Conservation (phyloP, 2,797 vertebrate species). For the Gymnoscopelus microlampas region DNA sequence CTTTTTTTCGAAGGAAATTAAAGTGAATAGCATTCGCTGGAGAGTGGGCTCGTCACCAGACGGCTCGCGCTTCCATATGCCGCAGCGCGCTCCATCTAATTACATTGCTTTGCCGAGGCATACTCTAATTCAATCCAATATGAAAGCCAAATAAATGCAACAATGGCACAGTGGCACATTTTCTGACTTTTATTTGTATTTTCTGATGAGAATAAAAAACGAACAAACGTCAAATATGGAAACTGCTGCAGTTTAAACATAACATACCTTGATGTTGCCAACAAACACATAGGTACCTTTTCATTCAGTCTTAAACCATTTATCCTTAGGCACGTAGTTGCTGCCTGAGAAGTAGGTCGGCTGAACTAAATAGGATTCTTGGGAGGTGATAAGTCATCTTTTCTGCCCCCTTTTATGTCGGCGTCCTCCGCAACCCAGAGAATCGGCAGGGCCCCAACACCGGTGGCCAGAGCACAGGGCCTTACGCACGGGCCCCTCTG, state of each 20-base stretch:
- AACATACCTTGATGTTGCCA: background rate
- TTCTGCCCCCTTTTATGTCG: slow-evolving; percentile 6
- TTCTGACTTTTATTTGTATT: background rate
- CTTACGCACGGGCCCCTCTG: slow-evolving; percentile 11
- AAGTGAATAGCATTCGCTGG: slow-evolving; percentile 40
- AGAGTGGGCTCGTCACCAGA: slow-evolving; percentile 38
- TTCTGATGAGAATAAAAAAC: background rate
- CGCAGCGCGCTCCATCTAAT: slow-evolving; percentile 41
- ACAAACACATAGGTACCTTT: background rate
- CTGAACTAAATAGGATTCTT: background rate
- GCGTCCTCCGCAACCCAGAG: background rate
- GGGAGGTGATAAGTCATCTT: background rate
- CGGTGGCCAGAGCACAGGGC: background rate
- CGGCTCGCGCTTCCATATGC: slow-evolving; percentile 42
- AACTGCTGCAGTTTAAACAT: background rate
- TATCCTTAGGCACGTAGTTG: background rate
- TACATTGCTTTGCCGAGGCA: slow-evolving; percentile 15
- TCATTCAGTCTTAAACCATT: background rate
- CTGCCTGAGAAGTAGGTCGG: background rate
- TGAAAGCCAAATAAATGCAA: slow-evolving; percentile 20
- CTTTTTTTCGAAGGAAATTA: slow-evolving; percentile 34
- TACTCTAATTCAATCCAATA: slow-evolving; percentile 21
- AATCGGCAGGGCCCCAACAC: background rate
- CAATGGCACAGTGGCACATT: background rate
- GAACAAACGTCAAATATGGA: background rate